These are phyloP conservation scores for Lineus longissimus DNA, from an alignment of 1,140 invertebrate genomes.

Conservation along the genomic window DNA sequence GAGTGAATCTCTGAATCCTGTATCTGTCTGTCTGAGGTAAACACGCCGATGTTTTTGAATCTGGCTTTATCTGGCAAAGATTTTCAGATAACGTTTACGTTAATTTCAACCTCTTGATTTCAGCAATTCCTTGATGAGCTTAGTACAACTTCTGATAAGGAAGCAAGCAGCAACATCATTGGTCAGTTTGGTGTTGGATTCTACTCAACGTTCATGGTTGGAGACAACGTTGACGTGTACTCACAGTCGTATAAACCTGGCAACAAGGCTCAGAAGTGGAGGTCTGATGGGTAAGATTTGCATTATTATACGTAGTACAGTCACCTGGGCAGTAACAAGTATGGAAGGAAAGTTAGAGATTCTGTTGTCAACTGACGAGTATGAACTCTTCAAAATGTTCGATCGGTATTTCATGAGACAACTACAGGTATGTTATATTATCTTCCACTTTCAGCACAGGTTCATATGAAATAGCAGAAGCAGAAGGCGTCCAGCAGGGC, in stretches of 20 bases:
- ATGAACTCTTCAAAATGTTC: no score
- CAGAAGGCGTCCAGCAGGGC: slow-evolving; percentile 76
- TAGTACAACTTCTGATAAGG: slow-evolving; percentile 55
- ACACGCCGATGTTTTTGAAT: no score
- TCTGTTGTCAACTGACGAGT: no score
- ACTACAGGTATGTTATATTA: background rate
- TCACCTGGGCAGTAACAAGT: background rate
- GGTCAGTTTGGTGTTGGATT: slow-evolving; percentile 98
- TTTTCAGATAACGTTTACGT: no score
- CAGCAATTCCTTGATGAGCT: slow-evolving; percentile 80
- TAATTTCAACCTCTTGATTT: slow-evolving; percentile 16
- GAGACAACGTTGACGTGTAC: slow-evolving; percentile 88
- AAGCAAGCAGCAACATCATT: slow-evolving; percentile 66
- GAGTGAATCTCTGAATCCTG: no score
- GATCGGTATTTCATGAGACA: background rate
- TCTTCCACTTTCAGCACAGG: slow-evolving; percentile 65
- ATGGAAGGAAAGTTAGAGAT: no score
- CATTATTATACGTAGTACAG: background rate
- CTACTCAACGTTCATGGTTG: slow-evolving; percentile 96
- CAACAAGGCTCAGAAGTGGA: slow-evolving; percentile 75
- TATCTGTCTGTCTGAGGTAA: no score
- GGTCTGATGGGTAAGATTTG: slow-evolving; percentile 75
- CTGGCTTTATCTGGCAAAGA: no score
- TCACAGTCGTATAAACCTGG: slow-evolving; percentile 62
- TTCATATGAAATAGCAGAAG: slow-evolving; percentile 81